Base-by-base conservation (phyloP, 2,888 invertebrate species). In the Sylvicola cinctus region DNA sequence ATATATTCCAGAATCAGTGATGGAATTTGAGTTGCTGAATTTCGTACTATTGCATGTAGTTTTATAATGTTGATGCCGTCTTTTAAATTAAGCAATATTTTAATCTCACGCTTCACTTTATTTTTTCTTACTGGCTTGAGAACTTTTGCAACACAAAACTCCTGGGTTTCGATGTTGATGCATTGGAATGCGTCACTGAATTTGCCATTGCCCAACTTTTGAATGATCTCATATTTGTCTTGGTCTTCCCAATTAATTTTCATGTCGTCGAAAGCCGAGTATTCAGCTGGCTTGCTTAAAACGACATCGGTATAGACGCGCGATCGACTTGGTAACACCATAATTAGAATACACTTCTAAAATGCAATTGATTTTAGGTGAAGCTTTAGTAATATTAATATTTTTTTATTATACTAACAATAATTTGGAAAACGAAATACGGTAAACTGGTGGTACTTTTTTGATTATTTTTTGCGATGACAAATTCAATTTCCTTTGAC, bases 171-270 rank as follows among this genome's bases (percentile, higher is more conserved):
- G 58, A 95, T 76, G 69, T 96, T 96, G 63, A 95, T 81, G 56
- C 95, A 96, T 69, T 98, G 96, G 60, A 98, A 98, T 48, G 98
- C 98, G 75, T 98, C 98, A 66, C 95, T 95, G 70, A 98, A 99
- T 70, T 99, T 98, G 52, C 98, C 98, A 53, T 98, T 76, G 40
- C 98, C 98, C 50, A 98, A 68, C 66, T 98, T 98, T 46, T 95
- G 76, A 40, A 96, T 93, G 61, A 98, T 70, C 62, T 98, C 96
- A 62, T 96, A 98, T 62, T 98, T 93, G 62, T 98, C 98, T 65
- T 96, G 96, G 61, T 93, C 85, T 65, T 90, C 93, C 95, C 95
- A 96, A 59, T 93, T 88, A 41, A 96, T 91, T 44, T 88, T 85
- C 64, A 95, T 96, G 52, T 90, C 84, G 65, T 98, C 98, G 60